Evolutionary conservation across 2,888 invertebrate genomes (phyloP), one percentile per base, ranked within the genome.

Genomic region (Cecidostiba fungosa): DNA sequence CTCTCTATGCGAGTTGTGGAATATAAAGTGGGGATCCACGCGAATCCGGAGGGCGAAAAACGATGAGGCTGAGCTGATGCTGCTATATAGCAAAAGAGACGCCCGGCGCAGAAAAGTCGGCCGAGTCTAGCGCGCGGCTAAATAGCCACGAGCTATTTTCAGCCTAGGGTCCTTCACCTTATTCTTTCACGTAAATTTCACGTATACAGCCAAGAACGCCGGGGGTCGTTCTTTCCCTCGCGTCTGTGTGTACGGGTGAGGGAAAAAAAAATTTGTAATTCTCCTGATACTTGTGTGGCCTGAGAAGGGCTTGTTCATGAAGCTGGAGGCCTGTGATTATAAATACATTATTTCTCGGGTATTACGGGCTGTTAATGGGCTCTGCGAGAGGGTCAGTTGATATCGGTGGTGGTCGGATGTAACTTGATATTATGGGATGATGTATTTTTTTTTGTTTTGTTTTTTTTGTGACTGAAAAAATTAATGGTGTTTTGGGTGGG

Each of bases 141-240:
- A 85, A 85, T 77, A 85, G 85, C 85, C 81, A 62, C 77, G 80
- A 81, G 85, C 85, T 85, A 85, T 85, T 85, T 81, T 85, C 80
- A 81, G 77, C 84, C 77, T 62, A 77, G 80, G 85, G 79, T 84
- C 74, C 84, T 84, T 84, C 84, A 84, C 84, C 85, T 85, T 85
- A 76, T 84, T 84, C 62, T 77, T 74, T 77, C 72, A 39, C 66
- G 80, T 76, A 80, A 80, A 80, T 76, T 70, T 76, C 29, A 36
- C 79, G 16, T 62, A 66, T 26, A 72, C 5, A 72, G 39, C 19
- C 39, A 8, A 39, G 12, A 0, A 10, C 39, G n/a, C 26, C 66
- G 3, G 29, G 23, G 59, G 14, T 10, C 12, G 72, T 43, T n/a
- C n/a, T 39, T 43, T 72, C 12, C 14, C 39, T 23, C 23, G 16